phyloP scores from a whole-genome alignment of 2,888 invertebrate species.

The Boloria selene region DNA sequence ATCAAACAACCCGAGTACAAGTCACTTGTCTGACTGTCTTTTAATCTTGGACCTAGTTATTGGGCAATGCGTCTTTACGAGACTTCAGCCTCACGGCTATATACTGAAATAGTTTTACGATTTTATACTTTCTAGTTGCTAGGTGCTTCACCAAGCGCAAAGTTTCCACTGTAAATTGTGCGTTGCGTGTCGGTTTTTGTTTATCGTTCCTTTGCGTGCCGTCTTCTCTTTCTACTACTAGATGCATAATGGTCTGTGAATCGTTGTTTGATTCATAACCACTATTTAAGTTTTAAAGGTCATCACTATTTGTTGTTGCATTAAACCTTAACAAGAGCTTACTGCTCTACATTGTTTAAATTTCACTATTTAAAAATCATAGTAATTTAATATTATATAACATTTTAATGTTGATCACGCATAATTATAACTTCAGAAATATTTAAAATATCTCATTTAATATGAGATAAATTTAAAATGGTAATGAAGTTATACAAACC shows the following conservation, averaged over 20 bases:
- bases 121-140: conserved; percentile 5
- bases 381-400: too few relatives aligned
- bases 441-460: neutral
- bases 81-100: neutral
- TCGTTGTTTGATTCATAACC: conserved; percentile 49
- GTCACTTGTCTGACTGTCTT: conserved; percentile 54
- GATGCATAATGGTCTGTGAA: conserved; percentile 50
- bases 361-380: neutral
- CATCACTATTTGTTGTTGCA: conserved; percentile 22
- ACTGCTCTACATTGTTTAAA: neutral
- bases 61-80: neutral
- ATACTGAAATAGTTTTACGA: neutral
- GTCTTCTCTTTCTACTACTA: conserved; percentile 44
- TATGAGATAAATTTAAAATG: conserved; percentile 17
- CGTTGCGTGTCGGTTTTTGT: conserved; percentile 35
- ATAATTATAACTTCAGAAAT: neutral
- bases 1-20: conserved; percentile 49
- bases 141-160: neutral
- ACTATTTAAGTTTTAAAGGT: conserved; percentile 50
- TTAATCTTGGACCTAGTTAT: conserved; percentile 45
- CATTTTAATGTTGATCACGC: neutral
- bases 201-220: conserved; percentile 42
- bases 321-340: neutral
- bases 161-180: conserved; percentile 20
- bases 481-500: conserved; percentile 12